Base-by-base conservation (phyloP, 2,888 invertebrate species). In the Syrphus vitripennis region DNA sequence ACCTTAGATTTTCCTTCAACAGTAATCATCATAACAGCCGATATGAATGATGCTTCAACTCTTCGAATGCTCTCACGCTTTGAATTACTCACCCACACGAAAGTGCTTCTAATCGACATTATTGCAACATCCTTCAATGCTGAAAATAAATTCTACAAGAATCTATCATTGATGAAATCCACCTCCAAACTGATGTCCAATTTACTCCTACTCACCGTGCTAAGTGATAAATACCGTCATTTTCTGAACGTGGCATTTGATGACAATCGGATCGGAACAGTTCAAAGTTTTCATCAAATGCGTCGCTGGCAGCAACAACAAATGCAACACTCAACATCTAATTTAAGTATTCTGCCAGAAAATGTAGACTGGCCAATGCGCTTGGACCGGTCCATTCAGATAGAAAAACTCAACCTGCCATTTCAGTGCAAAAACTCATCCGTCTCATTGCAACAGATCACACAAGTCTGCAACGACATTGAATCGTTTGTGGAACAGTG, bases 141-240 rank as follows among this genome's bases (percentile, higher is more conserved):
- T 40, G 90, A 91, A 83, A 91, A 91, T 89, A 89, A 90, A 71
- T 92, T 92, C 88, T 92, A 92, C 89, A 90, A 91, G 87, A 90
- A 90, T 89, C 89, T 92, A 79, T 89, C 90, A 72, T 89, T 89
- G 80, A 90, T 90, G 74, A 89, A 89, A 67, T 77, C 88, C 75
- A 88, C 88, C 40, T 89, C 90, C 21, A 88, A 89, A 26, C 88
- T 90, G 24, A 88, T 90, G 89, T 88, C 90, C 29, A 92, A 92
- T 89, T 89, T 92, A 65, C 89, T 93, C 80, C 89, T 93, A 80
- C 89, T 93, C 88, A 92, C 93, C 74, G 90, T 92, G 87, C 88
- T 93, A 69, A 93, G 92, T 88, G 92, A 92, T 88, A 92, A 91
- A 88, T 92, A 92, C 89, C 91, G 92, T 67, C 89, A 91, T 83